These are phyloP conservation scores for Drosophila neocordata DNA, from an alignment of 1,140 invertebrate genomes.

Conservation along the genomic window DNA sequence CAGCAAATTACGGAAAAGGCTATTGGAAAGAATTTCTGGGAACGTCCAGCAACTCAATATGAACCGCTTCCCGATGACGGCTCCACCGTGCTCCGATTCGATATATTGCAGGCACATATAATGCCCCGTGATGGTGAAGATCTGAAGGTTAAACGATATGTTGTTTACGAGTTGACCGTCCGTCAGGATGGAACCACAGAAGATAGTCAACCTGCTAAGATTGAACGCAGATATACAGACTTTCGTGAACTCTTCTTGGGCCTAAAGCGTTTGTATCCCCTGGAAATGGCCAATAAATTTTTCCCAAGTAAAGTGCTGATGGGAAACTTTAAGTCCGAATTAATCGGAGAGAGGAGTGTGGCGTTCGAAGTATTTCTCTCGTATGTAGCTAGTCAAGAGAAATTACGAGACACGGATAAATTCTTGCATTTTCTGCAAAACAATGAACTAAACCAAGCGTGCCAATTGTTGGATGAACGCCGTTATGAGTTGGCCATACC, in stretches of 20 bases:
- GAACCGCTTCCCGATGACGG: conserved; percentile 65
- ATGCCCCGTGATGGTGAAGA: conserved; percentile 80
- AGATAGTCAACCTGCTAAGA: conserved; percentile 86
- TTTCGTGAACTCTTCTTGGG: conserved; percentile 88
- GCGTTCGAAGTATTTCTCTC: conserved; percentile 89
- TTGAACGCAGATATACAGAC: conserved; percentile 90
- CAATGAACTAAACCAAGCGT: conserved; percentile 86
- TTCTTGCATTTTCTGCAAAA: conserved; percentile 88
- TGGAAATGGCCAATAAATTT: conserved; percentile 84
- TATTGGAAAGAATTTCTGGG: conserved; percentile 64
- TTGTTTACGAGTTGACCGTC: conserved; percentile 86
- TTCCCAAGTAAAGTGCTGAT: conserved; percentile 90
- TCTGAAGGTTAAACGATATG: conserved; percentile 85
- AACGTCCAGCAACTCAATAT: conserved; percentile 38
- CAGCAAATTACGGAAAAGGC: conserved; percentile 37
- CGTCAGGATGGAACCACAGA: conserved; percentile 83
- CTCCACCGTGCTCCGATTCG: conserved; percentile 78
- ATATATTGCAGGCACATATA: conserved; percentile 83
- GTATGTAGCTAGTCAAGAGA: conserved; percentile 85
- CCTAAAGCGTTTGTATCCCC: conserved; percentile 86
- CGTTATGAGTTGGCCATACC: conserved; percentile 86
- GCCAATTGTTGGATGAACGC: conserved; percentile 85
- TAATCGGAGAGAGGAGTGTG: conserved; percentile 87
- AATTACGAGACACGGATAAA: conserved; percentile 85
- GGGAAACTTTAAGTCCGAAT: conserved; percentile 89